These are phyloP conservation scores for Aplodontia rufa DNA, from an alignment of 2,113 vertebrate genomes.

Conservation along the genomic window DNA sequence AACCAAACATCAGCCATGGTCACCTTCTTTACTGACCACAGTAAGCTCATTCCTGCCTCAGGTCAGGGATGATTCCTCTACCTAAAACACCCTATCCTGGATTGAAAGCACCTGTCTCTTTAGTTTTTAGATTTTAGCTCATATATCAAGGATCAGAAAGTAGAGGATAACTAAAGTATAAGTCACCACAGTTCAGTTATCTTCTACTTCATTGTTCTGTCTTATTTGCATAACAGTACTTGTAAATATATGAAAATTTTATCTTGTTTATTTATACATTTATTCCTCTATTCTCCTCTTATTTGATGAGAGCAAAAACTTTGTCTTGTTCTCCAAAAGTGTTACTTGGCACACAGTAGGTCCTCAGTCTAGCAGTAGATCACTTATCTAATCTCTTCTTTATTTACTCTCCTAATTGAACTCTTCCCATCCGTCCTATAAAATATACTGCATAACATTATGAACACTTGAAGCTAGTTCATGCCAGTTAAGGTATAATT, in stretches of 20 bases:
- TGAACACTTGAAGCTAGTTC: not conserved
- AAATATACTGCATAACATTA: not conserved
- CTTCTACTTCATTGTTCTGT: not conserved
- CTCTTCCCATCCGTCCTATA: not conserved
- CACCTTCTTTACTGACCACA: not conserved
- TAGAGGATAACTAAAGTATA: too few species aligned
- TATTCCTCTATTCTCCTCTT: slow-evolving; percentile 13
- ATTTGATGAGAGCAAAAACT: not conserved
- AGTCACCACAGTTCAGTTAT: not conserved
- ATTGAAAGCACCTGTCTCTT: not conserved
- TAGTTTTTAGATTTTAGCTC: not conserved
- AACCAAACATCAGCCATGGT: not conserved
- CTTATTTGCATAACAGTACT: not conserved
- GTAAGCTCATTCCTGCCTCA: not conserved
- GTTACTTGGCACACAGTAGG: not conserved
- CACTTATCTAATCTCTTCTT: not conserved
- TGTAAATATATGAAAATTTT: not conserved
- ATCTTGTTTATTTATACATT: not conserved
- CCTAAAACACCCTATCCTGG: not conserved
- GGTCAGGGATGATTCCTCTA: not conserved
- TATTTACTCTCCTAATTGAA: not conserved
- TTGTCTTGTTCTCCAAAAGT: slow-evolving; percentile 3
- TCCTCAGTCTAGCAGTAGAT: not conserved
- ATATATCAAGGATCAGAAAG: not conserved
- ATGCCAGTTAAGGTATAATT: not conserved